Evolutionary conservation across 2,113 vertebrate genomes (phyloP), one percentile per base, ranked within the genome.

Genomic region (Tinamus guttatus): DNA sequence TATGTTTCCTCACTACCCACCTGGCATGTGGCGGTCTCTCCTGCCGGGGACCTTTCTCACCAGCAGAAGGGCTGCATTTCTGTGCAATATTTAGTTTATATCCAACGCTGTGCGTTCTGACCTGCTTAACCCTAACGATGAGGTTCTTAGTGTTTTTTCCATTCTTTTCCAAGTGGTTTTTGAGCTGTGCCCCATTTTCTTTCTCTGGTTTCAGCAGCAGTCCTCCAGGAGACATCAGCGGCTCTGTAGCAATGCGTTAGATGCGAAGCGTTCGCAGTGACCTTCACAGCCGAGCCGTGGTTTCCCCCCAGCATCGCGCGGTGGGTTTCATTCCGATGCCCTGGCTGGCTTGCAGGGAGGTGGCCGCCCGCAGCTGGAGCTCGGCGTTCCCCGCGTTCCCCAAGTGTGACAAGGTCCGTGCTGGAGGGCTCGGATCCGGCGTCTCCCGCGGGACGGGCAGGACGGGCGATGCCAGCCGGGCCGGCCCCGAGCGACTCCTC

Each of bases 401-500:
- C 70, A 38, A 2, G 2, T 6, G 27, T 2, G 63, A 1, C 25
- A 1, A 17, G 51, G 20, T 32, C 75, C 18, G 36, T 9, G 45
- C 3, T 3, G 17, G 7, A 11, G 45, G 5, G 58, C 70, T 56
- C 15, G 0, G 1, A 3, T 4, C 25, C 5, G 2, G n/a, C 1
- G 32, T 60, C 22, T 30, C 45, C 2, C 9, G 56, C 32, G n/a
- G 30, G 36, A 14, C 34, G 14, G 56, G 27, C 16, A 8, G 56
- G 58, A 1, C 9, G 58, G 49, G 49, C 9, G 16, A 32, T 9
- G 58, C 28, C 28, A 8, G 17, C 2, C 0, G 9, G 11, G 12
- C 64, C 64, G 13, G 41, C 63, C 30, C 56, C 34, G n/a, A 2
- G 25, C 18, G 8, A 8, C 64, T 10, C 36, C 71, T 45, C 51